Evolutionary conservation across 2,113 vertebrate genomes (phyloP).

Genomic region (Oostethus manadensis): DNA sequence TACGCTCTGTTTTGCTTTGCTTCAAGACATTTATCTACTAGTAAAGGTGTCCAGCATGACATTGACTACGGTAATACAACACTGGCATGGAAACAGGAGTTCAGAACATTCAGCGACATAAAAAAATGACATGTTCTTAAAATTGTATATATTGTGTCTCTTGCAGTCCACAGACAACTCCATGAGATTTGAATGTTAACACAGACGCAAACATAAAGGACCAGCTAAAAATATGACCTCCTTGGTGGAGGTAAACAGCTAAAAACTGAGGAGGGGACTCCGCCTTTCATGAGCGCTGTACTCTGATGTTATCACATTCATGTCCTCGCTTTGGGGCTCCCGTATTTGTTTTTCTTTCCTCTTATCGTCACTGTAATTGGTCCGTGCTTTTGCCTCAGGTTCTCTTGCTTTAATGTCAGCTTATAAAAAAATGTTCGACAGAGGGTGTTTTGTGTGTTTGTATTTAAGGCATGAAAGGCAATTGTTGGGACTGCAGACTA

Average conservation of each 20-base stretch:
- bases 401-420: conserved; percentile 7
- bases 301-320: neutral
- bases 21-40: no score
- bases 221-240: no score
- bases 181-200: no score
- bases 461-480: conserved; percentile 8
- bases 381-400: neutral
- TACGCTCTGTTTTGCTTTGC: no score
- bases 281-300: neutral
- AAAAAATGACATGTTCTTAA: no score
- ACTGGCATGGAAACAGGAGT: no score
- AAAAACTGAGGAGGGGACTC: neutral
- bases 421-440: conserved; percentile 6
- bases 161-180: no score
- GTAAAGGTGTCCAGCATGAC: no score
- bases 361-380: conserved; percentile 24
- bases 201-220: no score
- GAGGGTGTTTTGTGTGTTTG: neutral
- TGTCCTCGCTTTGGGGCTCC: conserved; percentile 7
- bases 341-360: conserved; percentile 24
- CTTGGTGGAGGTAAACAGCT: neutral
- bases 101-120: no score
- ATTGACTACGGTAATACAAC: no score
- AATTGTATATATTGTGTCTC: no score
- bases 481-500: neutral